These are phyloP conservation scores for Lasioglossum marginatum DNA, from an alignment of 2,888 invertebrate species.

Conservation along the genomic window DNA sequence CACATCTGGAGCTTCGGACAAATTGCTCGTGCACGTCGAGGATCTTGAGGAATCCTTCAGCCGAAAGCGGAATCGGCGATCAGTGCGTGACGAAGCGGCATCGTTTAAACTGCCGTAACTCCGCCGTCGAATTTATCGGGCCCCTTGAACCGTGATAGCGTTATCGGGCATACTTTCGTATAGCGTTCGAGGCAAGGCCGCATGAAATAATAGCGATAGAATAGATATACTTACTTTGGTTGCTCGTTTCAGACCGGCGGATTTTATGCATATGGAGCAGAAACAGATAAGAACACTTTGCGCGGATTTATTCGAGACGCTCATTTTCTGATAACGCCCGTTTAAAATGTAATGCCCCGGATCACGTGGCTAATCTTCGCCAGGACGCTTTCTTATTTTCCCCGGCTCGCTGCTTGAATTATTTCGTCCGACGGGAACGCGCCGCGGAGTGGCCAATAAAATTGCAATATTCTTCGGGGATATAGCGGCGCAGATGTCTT, in stretches of 20 bases:
- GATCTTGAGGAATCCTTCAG: slow-evolving; percentile 29
- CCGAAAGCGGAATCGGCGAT: neutral
- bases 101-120: slow-evolving; percentile 5
- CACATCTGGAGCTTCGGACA: neutral
- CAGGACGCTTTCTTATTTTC: slow-evolving; percentile 1
- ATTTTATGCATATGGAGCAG: slow-evolving; percentile 13
- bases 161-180: slow-evolving; percentile 4
- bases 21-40: slow-evolving; percentile 33
- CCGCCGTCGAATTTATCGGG: neutral
- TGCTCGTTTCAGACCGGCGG: slow-evolving; percentile 4
- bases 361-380: neutral
- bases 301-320: neutral
- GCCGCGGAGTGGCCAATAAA: neutral
- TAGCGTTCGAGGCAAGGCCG: neutral
- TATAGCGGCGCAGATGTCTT: neutral
- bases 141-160: slow-evolving; percentile 1
- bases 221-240: slow-evolving; percentile 6
- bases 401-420: neutral
- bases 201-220: slow-evolving; percentile 14
- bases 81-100: neutral
- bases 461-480: neutral
- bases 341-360: neutral
- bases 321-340: neutral
- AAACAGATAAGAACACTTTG: slow-evolving; percentile 8
- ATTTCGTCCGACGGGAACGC: neutral